phyloP scores from a whole-genome alignment of 2,888 invertebrate genomes.

The Acrocera orbiculus region DNA sequence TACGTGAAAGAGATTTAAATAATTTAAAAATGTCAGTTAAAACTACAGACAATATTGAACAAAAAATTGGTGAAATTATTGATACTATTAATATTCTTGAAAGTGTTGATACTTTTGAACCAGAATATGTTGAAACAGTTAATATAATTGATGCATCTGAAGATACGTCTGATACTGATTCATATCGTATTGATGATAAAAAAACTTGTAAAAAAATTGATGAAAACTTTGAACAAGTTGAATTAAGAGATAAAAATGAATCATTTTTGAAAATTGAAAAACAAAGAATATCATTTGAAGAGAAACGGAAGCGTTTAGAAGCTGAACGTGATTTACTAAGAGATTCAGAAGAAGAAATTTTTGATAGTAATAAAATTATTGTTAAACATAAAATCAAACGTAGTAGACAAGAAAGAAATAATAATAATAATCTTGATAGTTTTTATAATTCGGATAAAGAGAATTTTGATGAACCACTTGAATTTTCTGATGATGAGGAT shows the following conservation, averaged over 20 bases:
- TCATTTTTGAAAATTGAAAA: conserved; percentile 23
- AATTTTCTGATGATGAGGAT: conserved; percentile 43
- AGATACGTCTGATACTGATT: conserved; percentile 28
- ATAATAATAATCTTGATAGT: conserved; percentile 28
- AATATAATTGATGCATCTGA: conserved; percentile 38
- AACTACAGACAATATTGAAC: conserved; percentile 20
- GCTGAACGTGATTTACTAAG: conserved; percentile 28
- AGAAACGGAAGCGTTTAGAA: conserved; percentile 27
- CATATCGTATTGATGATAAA: conserved; percentile 18
- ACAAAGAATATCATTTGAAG: conserved; percentile 30
- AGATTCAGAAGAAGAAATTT: conserved; percentile 26
- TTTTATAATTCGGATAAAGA: conserved; percentile 44
- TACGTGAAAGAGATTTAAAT: conserved; percentile 49
- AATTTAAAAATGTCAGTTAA: conserved; percentile 40
- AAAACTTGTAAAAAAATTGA: background rate
- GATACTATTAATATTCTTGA: conserved; percentile 36
- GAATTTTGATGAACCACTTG: conserved; percentile 37
- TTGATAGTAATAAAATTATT: background rate
- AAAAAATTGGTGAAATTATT: conserved; percentile 29
- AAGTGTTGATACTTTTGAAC: conserved; percentile 36
- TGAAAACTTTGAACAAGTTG: conserved; percentile 6
- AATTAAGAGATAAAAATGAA: conserved; percentile 18
- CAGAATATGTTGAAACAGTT: conserved; percentile 37
- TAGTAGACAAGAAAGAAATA: conserved; percentile 1
- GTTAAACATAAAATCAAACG: conserved; percentile 9